These are phyloP conservation scores for Anarsia innoxiella DNA, from an alignment of 2,888 invertebrate genomes.

Conservation along the genomic window DNA sequence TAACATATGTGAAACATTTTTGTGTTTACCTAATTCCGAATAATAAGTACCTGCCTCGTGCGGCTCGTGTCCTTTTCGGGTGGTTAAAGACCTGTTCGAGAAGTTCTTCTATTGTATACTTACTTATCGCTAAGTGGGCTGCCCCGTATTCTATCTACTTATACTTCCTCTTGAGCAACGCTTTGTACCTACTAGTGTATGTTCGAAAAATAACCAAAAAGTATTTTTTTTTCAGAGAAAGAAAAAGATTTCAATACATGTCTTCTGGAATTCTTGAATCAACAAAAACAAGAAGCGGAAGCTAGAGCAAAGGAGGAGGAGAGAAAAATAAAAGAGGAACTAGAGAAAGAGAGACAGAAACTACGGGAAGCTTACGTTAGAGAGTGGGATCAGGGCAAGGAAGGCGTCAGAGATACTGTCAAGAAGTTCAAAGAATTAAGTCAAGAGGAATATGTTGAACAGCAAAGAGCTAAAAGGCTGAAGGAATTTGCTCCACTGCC, in stretches of 20 bases:
- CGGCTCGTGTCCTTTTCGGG: too few relatives aligned
- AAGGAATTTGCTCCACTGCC: conserved; percentile 86
- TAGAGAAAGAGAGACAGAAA: conserved; percentile 66
- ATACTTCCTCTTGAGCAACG: too few relatives aligned
- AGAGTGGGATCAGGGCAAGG: conserved; percentile 85
- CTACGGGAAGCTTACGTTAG: conserved; percentile 74
- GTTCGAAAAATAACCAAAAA: not conserved
- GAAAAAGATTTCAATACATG: conserved; percentile 56
- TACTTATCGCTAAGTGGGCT: too few relatives aligned
- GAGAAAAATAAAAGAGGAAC: conserved; percentile 49
- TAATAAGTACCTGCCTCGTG: too few relatives aligned
- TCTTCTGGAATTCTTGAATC: conserved; percentile 57
- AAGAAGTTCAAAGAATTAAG: conserved; percentile 75
- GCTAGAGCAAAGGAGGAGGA: conserved; percentile 54
- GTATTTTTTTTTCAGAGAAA: conserved; percentile 39
- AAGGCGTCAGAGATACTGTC: conserved; percentile 67
- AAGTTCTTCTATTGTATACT: too few relatives aligned
- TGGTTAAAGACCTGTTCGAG: too few relatives aligned
- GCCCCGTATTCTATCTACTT: too few relatives aligned
- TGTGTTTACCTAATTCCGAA: too few relatives aligned
- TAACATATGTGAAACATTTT: too few relatives aligned
- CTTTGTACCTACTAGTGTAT: too few relatives aligned
- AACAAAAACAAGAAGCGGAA: conserved; percentile 67
- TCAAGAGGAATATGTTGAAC: conserved; percentile 86
- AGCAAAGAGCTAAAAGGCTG: conserved; percentile 81